Conservation (phyloP, 2,113 vertebrate genomes). For the Eleginops maclovinus region DNA sequence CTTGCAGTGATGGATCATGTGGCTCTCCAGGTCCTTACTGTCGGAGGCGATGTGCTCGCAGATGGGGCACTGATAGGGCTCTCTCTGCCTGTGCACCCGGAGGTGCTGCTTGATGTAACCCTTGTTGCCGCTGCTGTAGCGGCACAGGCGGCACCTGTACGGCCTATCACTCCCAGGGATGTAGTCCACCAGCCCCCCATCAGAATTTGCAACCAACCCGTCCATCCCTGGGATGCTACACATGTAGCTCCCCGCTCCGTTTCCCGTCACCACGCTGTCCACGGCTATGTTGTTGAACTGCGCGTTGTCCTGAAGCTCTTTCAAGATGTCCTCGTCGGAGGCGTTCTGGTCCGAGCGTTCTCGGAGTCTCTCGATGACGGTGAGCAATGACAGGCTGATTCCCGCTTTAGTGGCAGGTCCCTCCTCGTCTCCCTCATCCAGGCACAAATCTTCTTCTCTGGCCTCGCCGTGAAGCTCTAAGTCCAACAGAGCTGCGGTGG, state of each 20-base stretch:
- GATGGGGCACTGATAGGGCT: slow-evolving; percentile 98
- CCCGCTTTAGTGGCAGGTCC: slow-evolving; percentile 90
- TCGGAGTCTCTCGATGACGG: slow-evolving; percentile 93
- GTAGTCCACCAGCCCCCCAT: slow-evolving; percentile 89
- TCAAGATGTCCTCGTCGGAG: slow-evolving; percentile 96
- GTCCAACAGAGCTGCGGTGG: slow-evolving; percentile 80
- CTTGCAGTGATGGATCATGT: slow-evolving; percentile 98
- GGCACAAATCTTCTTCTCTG: slow-evolving; percentile 52
- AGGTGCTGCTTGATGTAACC: slow-evolving; percentile 98
- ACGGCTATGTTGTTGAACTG: slow-evolving; percentile 84
- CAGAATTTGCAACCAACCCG: slow-evolving; percentile 55
- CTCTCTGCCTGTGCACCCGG: slow-evolving; percentile 92
- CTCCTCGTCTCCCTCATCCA: slow-evolving; percentile 80
- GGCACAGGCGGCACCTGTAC: slow-evolving; percentile 94
- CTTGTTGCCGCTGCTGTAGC: slow-evolving; percentile 94
- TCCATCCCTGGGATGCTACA: slow-evolving; percentile 52
- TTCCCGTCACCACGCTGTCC: slow-evolving; percentile 29
- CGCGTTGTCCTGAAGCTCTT: slow-evolving; percentile 93
- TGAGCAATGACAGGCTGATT: slow-evolving; percentile 96
- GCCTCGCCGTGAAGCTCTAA: slow-evolving; percentile 68
- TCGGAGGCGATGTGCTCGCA: slow-evolving; percentile 92
- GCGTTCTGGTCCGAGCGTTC: slow-evolving; percentile 97
- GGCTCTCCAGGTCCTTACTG: slow-evolving; percentile 92
- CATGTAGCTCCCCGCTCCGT: slow-evolving; percentile 33
- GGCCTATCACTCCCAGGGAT: slow-evolving; percentile 88